A percentile compares a stretch with the other conserved stretches of the same genome.
These are phyloP conservation scores for Bothrops alternatus DNA, from an alignment of 2,797 vertebrate species.

Conservation along the genomic window DNA sequence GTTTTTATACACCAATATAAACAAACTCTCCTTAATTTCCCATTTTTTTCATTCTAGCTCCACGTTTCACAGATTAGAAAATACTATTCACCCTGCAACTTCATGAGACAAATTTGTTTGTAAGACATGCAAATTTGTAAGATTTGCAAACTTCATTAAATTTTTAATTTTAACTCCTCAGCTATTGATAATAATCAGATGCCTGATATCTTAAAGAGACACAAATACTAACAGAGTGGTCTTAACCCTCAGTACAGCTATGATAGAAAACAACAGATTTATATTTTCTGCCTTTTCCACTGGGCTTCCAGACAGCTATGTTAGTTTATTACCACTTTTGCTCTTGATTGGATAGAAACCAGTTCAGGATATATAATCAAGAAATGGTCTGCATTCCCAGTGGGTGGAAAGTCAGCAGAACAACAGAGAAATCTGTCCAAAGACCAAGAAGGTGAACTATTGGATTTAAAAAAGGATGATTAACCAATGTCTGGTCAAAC, in stretches of 20 bases:
- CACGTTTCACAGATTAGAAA: conserved; percentile 52
- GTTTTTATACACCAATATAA: conserved; percentile 8
- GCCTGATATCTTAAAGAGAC: conserved; percentile 31
- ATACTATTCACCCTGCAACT: conserved; percentile 36
- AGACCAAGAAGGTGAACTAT: neutral
- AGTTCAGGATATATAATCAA: neutral
- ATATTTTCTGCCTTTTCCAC: neutral
- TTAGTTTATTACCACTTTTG: neutral
- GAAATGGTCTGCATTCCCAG: neutral
- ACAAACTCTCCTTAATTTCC: conserved; percentile 35
- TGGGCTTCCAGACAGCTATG: neutral
- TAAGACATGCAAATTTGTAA: no score
- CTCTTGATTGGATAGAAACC: neutral
- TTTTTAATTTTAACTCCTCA: conserved; percentile 43
- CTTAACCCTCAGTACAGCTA: neutral
- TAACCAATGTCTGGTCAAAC: neutral
- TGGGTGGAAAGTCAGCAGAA: neutral
- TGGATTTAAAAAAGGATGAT: neutral
- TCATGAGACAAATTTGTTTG: conserved; percentile 40
- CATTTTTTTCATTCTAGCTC: conserved; percentile 36
- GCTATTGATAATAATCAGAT: conserved; percentile 49
- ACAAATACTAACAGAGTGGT: conserved; percentile 3
- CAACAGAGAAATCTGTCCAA: neutral
- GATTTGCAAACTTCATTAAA: conserved; percentile 47
- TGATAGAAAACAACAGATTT: neutral